Conservation (phyloP, 2,888 invertebrate species). For the Eustalomyia histrio region DNA sequence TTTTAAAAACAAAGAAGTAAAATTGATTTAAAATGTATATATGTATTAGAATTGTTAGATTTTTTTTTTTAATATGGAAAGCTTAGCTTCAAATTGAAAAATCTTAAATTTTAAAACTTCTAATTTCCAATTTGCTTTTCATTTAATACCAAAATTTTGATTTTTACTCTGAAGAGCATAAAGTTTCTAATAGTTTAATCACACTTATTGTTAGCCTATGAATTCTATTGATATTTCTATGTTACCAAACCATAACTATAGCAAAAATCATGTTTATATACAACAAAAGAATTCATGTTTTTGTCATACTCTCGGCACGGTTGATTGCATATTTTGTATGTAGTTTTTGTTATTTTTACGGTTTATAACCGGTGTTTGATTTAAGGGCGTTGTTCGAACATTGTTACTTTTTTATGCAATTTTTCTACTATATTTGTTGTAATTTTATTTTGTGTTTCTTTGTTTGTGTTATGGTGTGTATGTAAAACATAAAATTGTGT, state of each 20-base stretch:
- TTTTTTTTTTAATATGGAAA: no score
- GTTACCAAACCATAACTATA: background rate
- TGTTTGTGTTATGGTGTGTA: constrained; percentile 11
- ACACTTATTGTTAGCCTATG: no score
- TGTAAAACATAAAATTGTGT: constrained; percentile 41
- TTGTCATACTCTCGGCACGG: constrained; percentile 46
- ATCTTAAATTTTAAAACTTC: no score
- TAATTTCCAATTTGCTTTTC: no score
- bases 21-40: no score
- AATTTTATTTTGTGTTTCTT: background rate
- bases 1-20: no score
- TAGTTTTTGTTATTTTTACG: constrained; percentile 41
- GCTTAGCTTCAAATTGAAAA: no score
- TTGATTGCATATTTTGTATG: constrained; percentile 48
- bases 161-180: no score
- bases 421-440: constrained; percentile 1
- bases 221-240: no score
- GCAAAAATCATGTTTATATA: constrained; percentile 16
- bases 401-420: constrained; percentile 31
- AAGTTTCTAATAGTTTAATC: no score
- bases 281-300: constrained; percentile 43
- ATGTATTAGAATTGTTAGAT: no score
- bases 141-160: no score
- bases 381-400: constrained; percentile 55
- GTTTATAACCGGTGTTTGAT: constrained; percentile 56